Evolutionary conservation across 2,113 vertebrate genomes (phyloP).

Genomic region (Miniopterus natalensis): DNA sequence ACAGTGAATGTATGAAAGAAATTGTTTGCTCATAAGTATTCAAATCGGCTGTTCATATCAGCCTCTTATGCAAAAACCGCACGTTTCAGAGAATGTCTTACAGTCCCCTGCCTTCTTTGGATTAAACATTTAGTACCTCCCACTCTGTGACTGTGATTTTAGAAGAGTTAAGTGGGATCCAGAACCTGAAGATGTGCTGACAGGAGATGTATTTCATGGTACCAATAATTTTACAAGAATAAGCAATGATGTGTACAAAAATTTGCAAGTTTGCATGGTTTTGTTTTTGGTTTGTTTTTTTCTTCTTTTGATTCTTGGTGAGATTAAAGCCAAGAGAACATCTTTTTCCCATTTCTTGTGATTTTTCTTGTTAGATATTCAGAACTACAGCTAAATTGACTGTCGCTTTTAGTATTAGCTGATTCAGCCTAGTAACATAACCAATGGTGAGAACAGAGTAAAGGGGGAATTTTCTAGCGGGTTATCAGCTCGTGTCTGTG

Average conservation of each 20-base stretch:
- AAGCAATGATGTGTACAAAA: not conserved
- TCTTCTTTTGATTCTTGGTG: not conserved
- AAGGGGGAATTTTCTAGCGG: conserved; percentile 29
- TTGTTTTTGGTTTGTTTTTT: not conserved
- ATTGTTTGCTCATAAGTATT: not conserved
- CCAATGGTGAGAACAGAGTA: conserved; percentile 18
- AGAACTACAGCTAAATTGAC: not conserved
- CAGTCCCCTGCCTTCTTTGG: not conserved
- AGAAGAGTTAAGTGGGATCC: not conserved
- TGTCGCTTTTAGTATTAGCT: not conserved
- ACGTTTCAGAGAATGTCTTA: not conserved
- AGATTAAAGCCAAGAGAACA: conserved; percentile 15
- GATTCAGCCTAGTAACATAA: not conserved
- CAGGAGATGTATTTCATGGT: not conserved
- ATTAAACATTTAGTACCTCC: not conserved
- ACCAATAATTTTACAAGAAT: not conserved
- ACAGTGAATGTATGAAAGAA: not conserved
- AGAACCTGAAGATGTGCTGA: not conserved
- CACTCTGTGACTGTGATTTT: conserved; percentile 4
- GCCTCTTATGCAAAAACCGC: conserved; percentile 11
- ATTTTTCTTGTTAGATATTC: conserved; percentile 42
- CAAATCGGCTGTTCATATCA: not conserved
- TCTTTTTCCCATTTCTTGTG: conserved; percentile 35
- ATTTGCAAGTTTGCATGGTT: not conserved
- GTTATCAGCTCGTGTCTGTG: not conserved